Percentiles rank a stretch among this genome's conserved stretches.
Evolutionary conservation across 1,140 invertebrate species (phyloP).

Genomic region (Anastatus disparis): DNA sequence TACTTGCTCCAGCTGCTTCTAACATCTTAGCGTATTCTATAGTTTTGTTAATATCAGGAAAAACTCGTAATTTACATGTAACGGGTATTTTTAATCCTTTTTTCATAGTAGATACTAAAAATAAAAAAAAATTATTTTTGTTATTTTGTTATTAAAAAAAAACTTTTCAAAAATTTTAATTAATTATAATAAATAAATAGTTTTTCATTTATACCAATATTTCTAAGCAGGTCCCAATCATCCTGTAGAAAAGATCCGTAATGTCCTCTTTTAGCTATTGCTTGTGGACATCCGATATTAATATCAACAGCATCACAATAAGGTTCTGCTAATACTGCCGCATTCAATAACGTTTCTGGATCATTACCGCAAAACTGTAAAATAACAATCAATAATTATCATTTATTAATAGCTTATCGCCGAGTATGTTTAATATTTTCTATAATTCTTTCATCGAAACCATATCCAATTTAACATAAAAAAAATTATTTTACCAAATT

Average conservation of each 20-base stretch:
- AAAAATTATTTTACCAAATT: too few species aligned
- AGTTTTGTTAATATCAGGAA: slow-evolving; percentile 88
- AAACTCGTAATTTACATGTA: slow-evolving; percentile 95
- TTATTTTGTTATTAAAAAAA: slow-evolving; percentile 14
- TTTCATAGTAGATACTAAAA: slow-evolving; percentile 62
- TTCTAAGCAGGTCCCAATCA: slow-evolving; percentile 87
- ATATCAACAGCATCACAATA: slow-evolving; percentile 96
- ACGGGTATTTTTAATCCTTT: slow-evolving; percentile 84
- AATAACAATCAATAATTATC: too few species aligned
- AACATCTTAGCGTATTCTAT: slow-evolving; percentile 94
- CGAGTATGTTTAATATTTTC: too few species aligned
- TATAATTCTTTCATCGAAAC: too few species aligned
- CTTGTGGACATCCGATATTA: slow-evolving; percentile 98
- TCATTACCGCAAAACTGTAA: slow-evolving; percentile 97
- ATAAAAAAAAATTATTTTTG: not conserved
- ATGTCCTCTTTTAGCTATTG: slow-evolving; percentile 90
- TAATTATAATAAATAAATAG: not conserved
- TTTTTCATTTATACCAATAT: slow-evolving; percentile 76
- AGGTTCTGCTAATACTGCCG: slow-evolving; percentile 85
- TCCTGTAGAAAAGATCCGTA: slow-evolving; percentile 95
- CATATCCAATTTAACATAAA: too few species aligned
- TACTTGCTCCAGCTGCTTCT: slow-evolving; percentile 89
- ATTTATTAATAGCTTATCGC: too few species aligned
- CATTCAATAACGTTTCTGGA: slow-evolving; percentile 85
- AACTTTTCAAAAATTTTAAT: not conserved